Evolutionary conservation across 2,797 vertebrate genomes (phyloP).

Genomic region (Peromyscus attwateri): DNA sequence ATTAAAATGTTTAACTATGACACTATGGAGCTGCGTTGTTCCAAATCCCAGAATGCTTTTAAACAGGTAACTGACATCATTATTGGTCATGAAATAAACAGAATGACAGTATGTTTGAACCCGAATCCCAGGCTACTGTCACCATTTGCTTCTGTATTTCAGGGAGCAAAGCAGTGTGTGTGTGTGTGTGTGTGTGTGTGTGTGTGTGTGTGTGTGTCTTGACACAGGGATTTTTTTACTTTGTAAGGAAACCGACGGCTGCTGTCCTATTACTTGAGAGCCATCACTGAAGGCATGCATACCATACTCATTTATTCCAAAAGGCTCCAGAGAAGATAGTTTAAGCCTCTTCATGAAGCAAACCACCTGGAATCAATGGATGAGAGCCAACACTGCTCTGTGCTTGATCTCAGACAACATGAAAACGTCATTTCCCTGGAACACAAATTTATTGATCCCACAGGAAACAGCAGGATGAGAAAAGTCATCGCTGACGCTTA

Average conservation of each 20-base stretch:
- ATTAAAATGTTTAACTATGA: background rate
- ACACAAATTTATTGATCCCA: background rate
- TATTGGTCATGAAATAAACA: background rate
- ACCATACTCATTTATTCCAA: background rate
- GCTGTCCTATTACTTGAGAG: background rate
- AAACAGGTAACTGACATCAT: background rate
- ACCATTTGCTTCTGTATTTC: background rate
- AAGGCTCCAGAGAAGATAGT: background rate
- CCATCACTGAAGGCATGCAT: background rate
- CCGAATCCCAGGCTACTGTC: background rate
- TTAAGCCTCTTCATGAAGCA: constrained; percentile 16
- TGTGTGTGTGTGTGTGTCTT: background rate
- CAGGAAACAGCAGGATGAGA: background rate
- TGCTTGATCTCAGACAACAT: constrained; percentile 15
- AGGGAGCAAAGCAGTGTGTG: background rate
- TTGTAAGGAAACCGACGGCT: background rate
- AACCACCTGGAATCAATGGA: background rate
- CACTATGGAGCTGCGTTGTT: background rate
- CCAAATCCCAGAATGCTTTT: background rate
- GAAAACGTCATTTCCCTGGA: background rate
- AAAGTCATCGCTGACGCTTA: background rate
- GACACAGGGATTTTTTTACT: background rate
- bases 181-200: no score
- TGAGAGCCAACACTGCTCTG: background rate
- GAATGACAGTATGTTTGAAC: background rate